phyloP scores from a whole-genome alignment of 1,140 invertebrate genomes.

The Euura saliciscinereae region DNA sequence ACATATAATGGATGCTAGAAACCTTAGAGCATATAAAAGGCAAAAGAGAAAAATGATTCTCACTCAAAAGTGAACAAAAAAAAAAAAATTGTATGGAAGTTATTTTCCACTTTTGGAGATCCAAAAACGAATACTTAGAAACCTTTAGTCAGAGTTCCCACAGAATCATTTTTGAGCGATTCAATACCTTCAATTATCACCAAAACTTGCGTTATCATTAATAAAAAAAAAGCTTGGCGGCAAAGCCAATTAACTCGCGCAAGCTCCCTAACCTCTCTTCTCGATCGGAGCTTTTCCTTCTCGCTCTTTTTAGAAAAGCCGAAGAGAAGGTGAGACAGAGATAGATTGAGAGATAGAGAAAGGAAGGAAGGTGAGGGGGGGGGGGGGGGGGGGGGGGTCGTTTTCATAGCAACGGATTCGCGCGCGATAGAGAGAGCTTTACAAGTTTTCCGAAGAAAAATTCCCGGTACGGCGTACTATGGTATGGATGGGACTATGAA shows the following conservation, averaged over 20 bases:
- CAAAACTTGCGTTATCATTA: too few species aligned
- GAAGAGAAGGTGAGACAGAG: too few species aligned
- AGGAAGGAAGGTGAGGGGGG: not conserved
- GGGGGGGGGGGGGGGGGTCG: too few species aligned
- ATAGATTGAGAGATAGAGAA: not conserved
- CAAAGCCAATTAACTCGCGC: too few species aligned
- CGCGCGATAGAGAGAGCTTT: too few species aligned
- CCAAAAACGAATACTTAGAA: not conserved
- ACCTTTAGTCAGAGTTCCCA: too few species aligned
- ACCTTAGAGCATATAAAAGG: not conserved
- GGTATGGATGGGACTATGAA: not conserved
- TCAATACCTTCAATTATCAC: not conserved
- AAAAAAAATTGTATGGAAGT: not conserved
- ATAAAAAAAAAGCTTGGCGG: too few species aligned
- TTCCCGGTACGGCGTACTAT: not conserved
- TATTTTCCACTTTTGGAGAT: constrained; percentile 3
- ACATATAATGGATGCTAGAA: too few species aligned
- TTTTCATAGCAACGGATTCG: too few species aligned
- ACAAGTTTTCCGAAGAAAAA: constrained; percentile 1
- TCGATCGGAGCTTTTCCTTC: too few species aligned
- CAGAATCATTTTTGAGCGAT: not conserved
- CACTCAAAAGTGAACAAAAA: not conserved
- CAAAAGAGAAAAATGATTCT: not conserved
- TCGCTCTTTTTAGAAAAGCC: too few species aligned
- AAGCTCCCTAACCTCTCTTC: too few species aligned